Percentiles rank a stretch among this genome's conserved stretches.
Conservation (phyloP, 2,888 invertebrate genomes). For the Alitta virens region DNA sequence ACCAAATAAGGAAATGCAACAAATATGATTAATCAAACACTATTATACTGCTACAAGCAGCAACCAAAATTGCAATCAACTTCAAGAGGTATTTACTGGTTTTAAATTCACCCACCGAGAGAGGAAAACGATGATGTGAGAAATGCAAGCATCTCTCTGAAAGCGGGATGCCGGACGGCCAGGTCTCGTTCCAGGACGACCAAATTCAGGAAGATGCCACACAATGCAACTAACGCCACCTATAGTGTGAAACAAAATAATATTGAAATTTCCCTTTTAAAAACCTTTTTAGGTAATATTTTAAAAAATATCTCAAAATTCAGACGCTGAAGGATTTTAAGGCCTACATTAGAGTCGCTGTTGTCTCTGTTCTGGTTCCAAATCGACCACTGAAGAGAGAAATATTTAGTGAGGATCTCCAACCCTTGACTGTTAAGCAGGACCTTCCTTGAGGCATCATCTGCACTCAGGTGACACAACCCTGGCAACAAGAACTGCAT, state of each 20-base stretch:
- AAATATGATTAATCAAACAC: background rate
- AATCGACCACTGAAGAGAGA: background rate
- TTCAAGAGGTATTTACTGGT: background rate
- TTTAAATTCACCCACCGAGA: slow-evolving; percentile 27
- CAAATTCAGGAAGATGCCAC: slow-evolving; percentile 89
- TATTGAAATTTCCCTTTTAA: background rate
- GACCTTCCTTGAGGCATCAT: slow-evolving; percentile 81
- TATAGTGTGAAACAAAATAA: slow-evolving; percentile 9
- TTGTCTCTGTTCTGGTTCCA: background rate
- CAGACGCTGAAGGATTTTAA: no score
- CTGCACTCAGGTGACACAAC: slow-evolving; percentile 85
- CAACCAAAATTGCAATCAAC: background rate
- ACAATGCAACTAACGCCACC: slow-evolving; percentile 78
- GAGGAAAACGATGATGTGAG: slow-evolving; percentile 11
- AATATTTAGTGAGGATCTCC: background rate
- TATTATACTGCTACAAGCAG: background rate
- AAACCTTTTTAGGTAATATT: background rate
- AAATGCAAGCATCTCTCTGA: slow-evolving; percentile 68
- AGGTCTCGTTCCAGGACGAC: slow-evolving; percentile 82
- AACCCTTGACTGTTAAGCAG: slow-evolving; percentile 53
- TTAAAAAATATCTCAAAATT: no score
- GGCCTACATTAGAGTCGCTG: background rate
- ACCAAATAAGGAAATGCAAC: background rate
- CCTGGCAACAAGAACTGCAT: slow-evolving; percentile 82
- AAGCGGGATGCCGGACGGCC: slow-evolving; percentile 75